Evolutionary conservation across 2,113 vertebrate genomes (phyloP), one percentile per base, ranked within the genome.

Genomic region (Cromileptes altivelis): DNA sequence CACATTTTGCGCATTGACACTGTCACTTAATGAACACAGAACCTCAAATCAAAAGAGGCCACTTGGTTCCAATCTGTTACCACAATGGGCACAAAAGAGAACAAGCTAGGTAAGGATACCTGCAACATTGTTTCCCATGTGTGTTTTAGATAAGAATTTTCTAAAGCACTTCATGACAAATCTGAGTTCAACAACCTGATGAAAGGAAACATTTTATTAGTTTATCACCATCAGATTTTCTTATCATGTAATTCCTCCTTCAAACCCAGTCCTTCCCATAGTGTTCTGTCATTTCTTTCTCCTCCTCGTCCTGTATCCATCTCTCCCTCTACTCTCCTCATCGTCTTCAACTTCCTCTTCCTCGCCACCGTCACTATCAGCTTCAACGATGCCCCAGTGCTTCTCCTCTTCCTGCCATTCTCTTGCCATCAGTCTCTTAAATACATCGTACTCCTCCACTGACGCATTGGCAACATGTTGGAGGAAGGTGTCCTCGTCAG

Each of bases 371-470:
- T 79, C 86, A 55, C 53, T 61, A n/a, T 87, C 85, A 49, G 65
- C 78, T 74, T 93, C 86, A 0, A 88, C 78, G 0, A 81, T 88
- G 15, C 74, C 86, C 3, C 76, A 62, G 0, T 77, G 80, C 1
- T 76, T 85, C 11, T 92, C 75, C 47, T 92, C 78, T 5, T 96
- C 94, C 8, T 87, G 84, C 68, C 96, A 95, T 82, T 99, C 98
- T 75, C 93, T 95, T 21, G 93, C 94, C 76, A 97, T 72, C 55
- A 99, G 90, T 88, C 95, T 96, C 88, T 94, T 95, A 92, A 99
- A 99, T 7, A 97, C 94, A 9, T 94, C 81, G 10, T 97, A 97
- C 84, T 99, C 98, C 62, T 98, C 97, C 0, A 42, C 23, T 1
- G 96, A 94, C 0, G 97, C 93, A 4, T 0, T 30, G 45, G 98